Base-by-base conservation (phyloP, 2,113 vertebrate genomes). In the Centrocercus urophasianus region DNA sequence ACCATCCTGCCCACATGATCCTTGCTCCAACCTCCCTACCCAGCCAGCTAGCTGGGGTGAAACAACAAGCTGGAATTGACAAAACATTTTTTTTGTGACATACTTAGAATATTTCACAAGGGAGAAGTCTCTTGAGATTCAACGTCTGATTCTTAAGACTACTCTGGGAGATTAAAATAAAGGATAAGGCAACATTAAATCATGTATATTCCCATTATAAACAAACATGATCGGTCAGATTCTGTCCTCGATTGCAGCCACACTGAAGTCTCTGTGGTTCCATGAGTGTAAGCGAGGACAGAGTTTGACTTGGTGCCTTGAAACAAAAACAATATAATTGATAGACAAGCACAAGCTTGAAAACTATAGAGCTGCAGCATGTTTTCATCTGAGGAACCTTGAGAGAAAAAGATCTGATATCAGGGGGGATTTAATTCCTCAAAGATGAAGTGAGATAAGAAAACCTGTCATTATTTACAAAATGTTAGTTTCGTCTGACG, bases 71-170 rank as follows among this genome's bases (percentile, higher is more conserved):
- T 93, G 91, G 71, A 95, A 88, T 21, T 93, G 92, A 65, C 61
- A 86, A 97, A 96, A 97, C 93, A 95, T 96, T 97, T 96, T 54
- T 94, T 96, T 94, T 87, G n/a, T 97, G 93, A 94, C 97, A 98
- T 98, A 97, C 95, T 97, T 97, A 92, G 95, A 97, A 98, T 97
- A 97, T 93, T 98, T 98, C 88, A 93, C 57, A 84, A 42, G 73
- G 96, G 87, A 96, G 93, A 94, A 96, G 82, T 89, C 96, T 96
- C 96, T 95, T 77, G 89, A 97, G 97, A 96, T 95, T 95, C 91
- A 97, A 59, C 95, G 96, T 97, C 92, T 97, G 96, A 97, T 96
- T 97, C 95, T 96, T 96, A 89, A 97, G 90, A 69, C 86, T 96
- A 83, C 96, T 96, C 89, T 83, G 66, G 95, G 97, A 97, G 93